A percentile compares a stretch with the other conserved stretches of the same genome.
Conservation (phyloP, 2,888 invertebrate species). For the Autographa gamma region DNA sequence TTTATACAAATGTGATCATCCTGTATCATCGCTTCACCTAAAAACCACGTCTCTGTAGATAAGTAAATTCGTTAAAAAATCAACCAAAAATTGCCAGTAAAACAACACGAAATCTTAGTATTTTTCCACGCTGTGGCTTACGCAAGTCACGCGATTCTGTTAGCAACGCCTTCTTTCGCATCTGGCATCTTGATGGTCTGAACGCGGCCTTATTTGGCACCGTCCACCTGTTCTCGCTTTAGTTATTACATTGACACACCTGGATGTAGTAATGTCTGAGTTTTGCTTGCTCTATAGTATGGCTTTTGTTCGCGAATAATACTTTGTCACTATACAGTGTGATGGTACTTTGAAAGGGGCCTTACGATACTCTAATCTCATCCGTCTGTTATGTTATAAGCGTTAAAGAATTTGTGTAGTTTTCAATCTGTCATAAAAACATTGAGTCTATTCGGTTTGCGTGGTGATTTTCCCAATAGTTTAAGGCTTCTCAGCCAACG, state of each 20-base stretch:
- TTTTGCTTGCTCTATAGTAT: neutral
- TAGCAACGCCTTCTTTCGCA: conserved; percentile 34
- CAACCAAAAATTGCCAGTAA: conserved; percentile 15
- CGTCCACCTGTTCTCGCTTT: conserved; percentile 53
- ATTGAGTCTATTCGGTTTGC: neutral
- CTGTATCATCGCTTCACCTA: neutral
- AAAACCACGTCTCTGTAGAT: neutral
- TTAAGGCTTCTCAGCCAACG: too few relatives aligned
- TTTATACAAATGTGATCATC: neutral
- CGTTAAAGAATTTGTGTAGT: neutral
- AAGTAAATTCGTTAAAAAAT: neutral
- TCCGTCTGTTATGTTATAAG: too few relatives aligned
- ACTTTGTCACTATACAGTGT: neutral
- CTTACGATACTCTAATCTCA: neutral
- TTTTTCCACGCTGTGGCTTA: conserved; percentile 47
- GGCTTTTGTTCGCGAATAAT: neutral
- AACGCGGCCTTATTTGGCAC: conserved; percentile 49
- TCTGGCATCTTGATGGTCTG: conserved; percentile 44
- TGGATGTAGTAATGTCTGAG: conserved; percentile 14
- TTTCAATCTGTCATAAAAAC: neutral
- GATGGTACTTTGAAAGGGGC: neutral
- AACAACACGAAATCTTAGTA: conserved; percentile 17
- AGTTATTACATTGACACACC: conserved; percentile 42
- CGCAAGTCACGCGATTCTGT: conserved; percentile 47
- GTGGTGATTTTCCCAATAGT: neutral